Evolutionary conservation across 2,888 invertebrate genomes (phyloP), one percentile per base, ranked within the genome.

Genomic region (Nemoura dubitans): DNA sequence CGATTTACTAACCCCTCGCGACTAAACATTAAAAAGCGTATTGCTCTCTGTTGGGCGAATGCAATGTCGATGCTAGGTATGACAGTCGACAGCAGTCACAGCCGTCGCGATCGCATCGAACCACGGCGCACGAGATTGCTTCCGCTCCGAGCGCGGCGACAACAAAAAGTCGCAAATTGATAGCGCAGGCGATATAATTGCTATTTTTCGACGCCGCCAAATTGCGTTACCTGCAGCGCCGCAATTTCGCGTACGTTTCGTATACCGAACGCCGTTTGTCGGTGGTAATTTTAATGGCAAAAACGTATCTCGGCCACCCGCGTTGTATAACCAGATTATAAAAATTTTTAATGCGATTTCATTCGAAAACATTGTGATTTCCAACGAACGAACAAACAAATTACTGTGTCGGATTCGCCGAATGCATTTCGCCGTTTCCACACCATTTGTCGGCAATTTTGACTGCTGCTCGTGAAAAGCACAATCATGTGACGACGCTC

Each of bases 1-100:
- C 7, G 78, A 26, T 0, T 2, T 6, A 26, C 27, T 2, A 5
- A 27, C 27, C 26, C 59, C 59, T 21, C 16, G 16, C 3, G 59
- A 28, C 26, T 27, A 78, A 29, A 81, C 76, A 84, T 84, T 76
- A 84, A 84, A 84, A 76, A 84, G 29, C 59, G 84, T 84, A 84
- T 76, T 84, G n/a, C 76, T 76, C 84, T 27, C 26, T 25, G 84
- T 84, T n/a, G n/a, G n/a, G n/a, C n/a, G 84, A 84, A 84, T 76
- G 59, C 84, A 84, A 76, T 84, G 16, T 59, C 14, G 26, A 76
- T 84, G 28, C n/a, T n/a, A n/a, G n/a, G n/a, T n/a, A 76, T 27
- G 29, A 26, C 81, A 2, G 14, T 16, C 14, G 80, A 26, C 21
- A 10, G 43, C 29, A 27, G 27, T 6, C 3, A n/a, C 3, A 36